A percentile compares a stretch with the other conserved stretches of the same genome.
Evolutionary conservation across 2,797 vertebrate species (phyloP).

Genomic region (Decapterus maruadsi): DNA sequence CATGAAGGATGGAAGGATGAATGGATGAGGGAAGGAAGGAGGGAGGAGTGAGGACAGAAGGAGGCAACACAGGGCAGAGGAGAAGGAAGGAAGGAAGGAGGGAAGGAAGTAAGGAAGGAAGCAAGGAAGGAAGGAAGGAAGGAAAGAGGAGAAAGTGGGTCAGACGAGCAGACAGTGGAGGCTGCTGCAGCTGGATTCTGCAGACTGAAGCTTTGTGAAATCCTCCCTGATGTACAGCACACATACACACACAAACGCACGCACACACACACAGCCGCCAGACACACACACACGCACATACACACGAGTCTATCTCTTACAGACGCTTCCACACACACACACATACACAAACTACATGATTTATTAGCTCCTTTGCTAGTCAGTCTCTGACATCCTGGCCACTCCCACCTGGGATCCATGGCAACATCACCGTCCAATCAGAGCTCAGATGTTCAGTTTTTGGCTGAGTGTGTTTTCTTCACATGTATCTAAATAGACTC

Average conservation of each 20-base stretch:
- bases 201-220: constrained; percentile 68
- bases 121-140: constrained; percentile 29
- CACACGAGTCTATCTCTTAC: constrained; percentile 44
- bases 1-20: constrained; percentile 9
- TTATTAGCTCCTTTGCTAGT: constrained; percentile 70
- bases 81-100: constrained; percentile 18
- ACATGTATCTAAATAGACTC: constrained; percentile 20
- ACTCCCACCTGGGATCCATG: constrained; percentile 67
- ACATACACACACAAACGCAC: no score
- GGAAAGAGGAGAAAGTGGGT: constrained; percentile 71
- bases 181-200: constrained; percentile 67
- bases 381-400: constrained; percentile 51
- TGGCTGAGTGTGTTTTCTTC: constrained; percentile 18
- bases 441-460: constrained; percentile 47
- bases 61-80: constrained; percentile 19
- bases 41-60: constrained; percentile 3
- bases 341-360: constrained; percentile 71
- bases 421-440: constrained; percentile 67
- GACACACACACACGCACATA: constrained; percentile 13
- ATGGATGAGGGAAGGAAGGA: constrained; percentile 7
- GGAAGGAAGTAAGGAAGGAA: constrained; percentile 33
- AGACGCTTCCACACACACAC: not conserved
- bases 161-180: constrained; percentile 69
- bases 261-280: not conserved
- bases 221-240: constrained; percentile 44